These are phyloP conservation scores for Drosophila kanekoi DNA, from an alignment of 2,888 invertebrate genomes.

Conservation along the genomic window DNA sequence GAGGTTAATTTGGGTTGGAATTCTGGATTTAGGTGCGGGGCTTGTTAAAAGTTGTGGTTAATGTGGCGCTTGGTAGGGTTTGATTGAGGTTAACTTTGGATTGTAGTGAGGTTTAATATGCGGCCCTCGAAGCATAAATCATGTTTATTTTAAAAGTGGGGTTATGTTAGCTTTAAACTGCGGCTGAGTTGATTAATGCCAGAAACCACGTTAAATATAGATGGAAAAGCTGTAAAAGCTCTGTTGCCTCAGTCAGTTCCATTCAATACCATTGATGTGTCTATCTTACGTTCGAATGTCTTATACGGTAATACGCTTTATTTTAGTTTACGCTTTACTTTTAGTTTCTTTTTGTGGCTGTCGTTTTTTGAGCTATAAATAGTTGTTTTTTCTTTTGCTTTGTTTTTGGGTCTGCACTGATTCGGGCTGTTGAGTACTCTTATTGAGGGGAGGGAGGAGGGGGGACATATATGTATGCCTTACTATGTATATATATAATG, in stretches of 20 bases:
- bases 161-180: constrained; percentile 17
- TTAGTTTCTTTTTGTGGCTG: constrained; percentile 52
- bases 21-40: neutral
- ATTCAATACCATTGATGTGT: constrained; percentile 33
- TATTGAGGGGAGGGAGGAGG: constrained; percentile 12
- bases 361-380: constrained; percentile 41
- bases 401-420: constrained; percentile 27
- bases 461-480: constrained; percentile 41
- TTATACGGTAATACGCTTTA: constrained; percentile 47
- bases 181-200: neutral
- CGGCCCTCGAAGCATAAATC: constrained; percentile 16
- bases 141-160: constrained; percentile 27
- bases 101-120: constrained; percentile 5
- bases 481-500: constrained; percentile 48
- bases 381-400: constrained; percentile 19
- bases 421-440: constrained; percentile 38
- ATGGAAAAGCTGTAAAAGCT: neutral
- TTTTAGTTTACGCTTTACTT: constrained; percentile 45
- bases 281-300: constrained; percentile 58
- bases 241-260: constrained; percentile 41
- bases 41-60: constrained; percentile 21
- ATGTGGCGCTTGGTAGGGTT: constrained; percentile 5
- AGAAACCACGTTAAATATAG: neutral
- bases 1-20: constrained; percentile 20
- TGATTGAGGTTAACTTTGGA: constrained; percentile 4